Conservation (phyloP, 2,797 vertebrate species). For the Chaenodraco wilsoni region DNA sequence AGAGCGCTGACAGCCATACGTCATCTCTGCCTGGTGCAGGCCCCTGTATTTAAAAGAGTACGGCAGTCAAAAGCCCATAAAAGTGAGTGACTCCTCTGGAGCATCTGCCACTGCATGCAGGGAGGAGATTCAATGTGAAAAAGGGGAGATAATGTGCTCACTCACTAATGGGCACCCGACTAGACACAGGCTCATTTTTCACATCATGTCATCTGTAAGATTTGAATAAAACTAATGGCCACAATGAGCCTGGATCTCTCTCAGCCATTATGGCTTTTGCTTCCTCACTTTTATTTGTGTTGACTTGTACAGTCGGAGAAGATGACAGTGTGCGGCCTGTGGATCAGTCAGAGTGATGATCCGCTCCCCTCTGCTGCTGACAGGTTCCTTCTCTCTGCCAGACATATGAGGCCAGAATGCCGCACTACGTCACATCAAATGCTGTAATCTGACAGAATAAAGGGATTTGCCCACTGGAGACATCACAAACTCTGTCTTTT, state of each 20-base stretch:
- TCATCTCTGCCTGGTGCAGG: slow-evolving; percentile 81
- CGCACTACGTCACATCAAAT: slow-evolving; percentile 94
- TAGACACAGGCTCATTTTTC: slow-evolving; percentile 99
- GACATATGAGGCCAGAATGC: slow-evolving; percentile 89
- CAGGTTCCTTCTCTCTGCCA: slow-evolving; percentile 92
- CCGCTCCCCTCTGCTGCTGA: slow-evolving; percentile 89
- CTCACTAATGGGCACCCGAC: slow-evolving; percentile 99
- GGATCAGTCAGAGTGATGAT: slow-evolving; percentile 97
- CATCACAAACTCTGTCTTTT: slow-evolving; percentile 98
- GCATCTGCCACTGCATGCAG: slow-evolving; percentile 87
- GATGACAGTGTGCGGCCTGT: slow-evolving; percentile 92
- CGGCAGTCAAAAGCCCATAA: slow-evolving; percentile 85
- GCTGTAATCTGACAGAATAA: slow-evolving; percentile 97
- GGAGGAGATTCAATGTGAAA: slow-evolving; percentile 91
- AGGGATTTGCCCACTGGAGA: slow-evolving; percentile 82
- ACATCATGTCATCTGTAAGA: slow-evolving; percentile 98
- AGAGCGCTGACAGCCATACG: slow-evolving; percentile 80
- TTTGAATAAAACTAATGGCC: slow-evolving; percentile 97
- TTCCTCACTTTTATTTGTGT: slow-evolving; percentile 99
- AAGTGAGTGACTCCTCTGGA: slow-evolving; percentile 87
- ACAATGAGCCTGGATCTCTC: slow-evolving; percentile 93
- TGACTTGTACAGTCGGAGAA: slow-evolving; percentile 97
- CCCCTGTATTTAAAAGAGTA: slow-evolving; percentile 81
- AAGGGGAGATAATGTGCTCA: slow-evolving; percentile 97
- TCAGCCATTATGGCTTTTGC: slow-evolving; percentile 91